Evolutionary conservation across 1,140 invertebrate genomes (phyloP).

Genomic region (Drosophila ambigua): DNA sequence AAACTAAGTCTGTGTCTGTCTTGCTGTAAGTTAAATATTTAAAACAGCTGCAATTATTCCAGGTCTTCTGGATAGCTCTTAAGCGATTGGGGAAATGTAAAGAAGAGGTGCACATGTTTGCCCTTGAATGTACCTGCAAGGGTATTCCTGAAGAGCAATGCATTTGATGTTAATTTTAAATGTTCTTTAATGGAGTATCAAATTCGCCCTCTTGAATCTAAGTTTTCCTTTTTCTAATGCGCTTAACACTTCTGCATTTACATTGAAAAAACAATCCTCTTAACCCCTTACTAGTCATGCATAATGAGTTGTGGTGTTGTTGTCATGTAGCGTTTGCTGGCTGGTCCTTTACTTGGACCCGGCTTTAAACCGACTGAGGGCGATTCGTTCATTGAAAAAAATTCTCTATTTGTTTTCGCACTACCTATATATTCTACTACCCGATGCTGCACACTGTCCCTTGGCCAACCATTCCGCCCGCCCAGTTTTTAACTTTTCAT

Average conservation of each 20-base stretch:
- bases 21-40: slow-evolving; percentile 62
- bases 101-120: no score
- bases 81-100: background rate
- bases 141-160: no score
- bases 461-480: background rate
- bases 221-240: no score
- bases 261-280: no score
- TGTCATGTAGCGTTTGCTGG: slow-evolving; percentile 24
- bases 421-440: slow-evolving; percentile 27
- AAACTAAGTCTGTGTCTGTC: background rate
- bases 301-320: slow-evolving; percentile 13
- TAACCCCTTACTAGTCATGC: background rate
- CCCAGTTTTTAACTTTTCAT: slow-evolving; percentile 60
- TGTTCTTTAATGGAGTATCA: no score
- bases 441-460: background rate
- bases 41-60: slow-evolving; percentile 37
- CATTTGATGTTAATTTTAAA: no score
- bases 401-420: slow-evolving; percentile 22
- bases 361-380: slow-evolving; percentile 1
- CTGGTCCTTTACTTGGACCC: background rate
- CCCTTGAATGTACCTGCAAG: no score
- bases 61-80: background rate
- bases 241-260: no score
- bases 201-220: no score
- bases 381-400: slow-evolving; percentile 65